phyloP scores from a whole-genome alignment of 2,113 vertebrate genomes.

The Cavia aperea region DNA sequence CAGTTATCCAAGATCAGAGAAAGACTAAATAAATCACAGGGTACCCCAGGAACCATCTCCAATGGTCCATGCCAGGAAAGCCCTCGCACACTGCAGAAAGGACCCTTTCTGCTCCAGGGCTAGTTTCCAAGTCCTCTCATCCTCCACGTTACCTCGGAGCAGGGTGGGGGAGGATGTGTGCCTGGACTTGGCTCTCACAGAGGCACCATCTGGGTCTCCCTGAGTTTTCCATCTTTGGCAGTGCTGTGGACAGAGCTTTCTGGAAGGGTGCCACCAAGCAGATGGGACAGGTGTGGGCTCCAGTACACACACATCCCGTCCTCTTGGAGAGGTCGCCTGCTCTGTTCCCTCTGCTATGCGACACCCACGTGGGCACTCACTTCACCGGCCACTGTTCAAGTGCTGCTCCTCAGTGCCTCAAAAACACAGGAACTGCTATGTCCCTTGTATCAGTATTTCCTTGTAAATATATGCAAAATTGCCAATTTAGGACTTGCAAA shows the following conservation, averaged over 20 bases:
- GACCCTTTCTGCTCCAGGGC: neutral
- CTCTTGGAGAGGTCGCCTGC: neutral
- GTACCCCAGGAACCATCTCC: neutral
- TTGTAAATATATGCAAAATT: neutral
- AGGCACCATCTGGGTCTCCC: neutral
- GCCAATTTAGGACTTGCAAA: neutral
- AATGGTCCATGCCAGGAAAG: neutral
- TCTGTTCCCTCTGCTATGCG: neutral
- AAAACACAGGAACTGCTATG: neutral
- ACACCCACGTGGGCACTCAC: neutral
- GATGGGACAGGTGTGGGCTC: neutral
- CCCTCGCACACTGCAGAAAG: neutral
- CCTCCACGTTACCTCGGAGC: neutral
- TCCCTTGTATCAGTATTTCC: no score
- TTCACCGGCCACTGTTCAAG: neutral
- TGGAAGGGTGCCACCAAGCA: neutral
- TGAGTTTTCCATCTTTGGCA: neutral
- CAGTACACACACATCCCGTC: neutral
- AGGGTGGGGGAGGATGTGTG: neutral
- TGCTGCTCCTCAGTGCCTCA: neutral
- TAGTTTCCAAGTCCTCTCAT: neutral
- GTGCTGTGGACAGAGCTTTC: neutral
- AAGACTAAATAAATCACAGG: neutral
- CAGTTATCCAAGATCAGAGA: neutral
- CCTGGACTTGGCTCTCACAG: neutral